A percentile compares a stretch with the other conserved stretches of the same genome.
These are phyloP conservation scores for Sinocyclocheilus anshuiensis DNA, from an alignment of 2,113 vertebrate genomes.

Conservation along the genomic window DNA sequence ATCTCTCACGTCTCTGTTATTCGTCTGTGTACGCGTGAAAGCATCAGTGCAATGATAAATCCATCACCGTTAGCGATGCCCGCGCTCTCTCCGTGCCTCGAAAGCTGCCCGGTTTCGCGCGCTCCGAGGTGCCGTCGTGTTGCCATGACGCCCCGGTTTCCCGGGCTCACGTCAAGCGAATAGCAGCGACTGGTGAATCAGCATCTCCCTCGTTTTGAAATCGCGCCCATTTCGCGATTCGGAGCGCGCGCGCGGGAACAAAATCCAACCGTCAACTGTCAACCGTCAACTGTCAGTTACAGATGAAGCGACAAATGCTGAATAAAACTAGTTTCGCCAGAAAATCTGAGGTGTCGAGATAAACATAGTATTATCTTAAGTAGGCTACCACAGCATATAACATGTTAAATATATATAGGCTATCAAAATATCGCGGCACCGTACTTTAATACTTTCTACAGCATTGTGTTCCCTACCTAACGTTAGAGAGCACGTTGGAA, in stretches of 20 bases:
- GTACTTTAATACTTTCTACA: background rate
- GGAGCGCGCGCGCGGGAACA: background rate
- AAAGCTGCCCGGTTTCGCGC: constrained; percentile 2
- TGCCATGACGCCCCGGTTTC: constrained; percentile 73
- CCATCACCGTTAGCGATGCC: background rate
- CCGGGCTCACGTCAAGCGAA: constrained; percentile 62
- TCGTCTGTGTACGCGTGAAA: background rate
- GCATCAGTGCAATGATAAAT: background rate
- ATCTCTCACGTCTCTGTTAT: background rate
- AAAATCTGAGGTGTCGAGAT: background rate
- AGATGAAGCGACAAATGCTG: background rate
- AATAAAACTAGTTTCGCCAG: background rate
- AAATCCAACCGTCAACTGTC: background rate
- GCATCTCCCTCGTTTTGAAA: constrained; percentile 62
- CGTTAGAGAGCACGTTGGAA: background rate
- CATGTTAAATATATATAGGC: background rate
- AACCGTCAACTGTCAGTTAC: background rate
- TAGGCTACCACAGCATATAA: background rate
- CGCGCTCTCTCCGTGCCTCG: constrained; percentile 19
- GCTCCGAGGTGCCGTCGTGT: constrained; percentile 70
- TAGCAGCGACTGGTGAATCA: constrained; percentile 73
- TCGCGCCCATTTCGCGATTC: background rate
- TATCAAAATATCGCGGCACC: background rate
- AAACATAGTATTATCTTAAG: background rate
- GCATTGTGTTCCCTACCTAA: background rate